These are phyloP conservation scores for Hydrozoanthus tunicans DNA, from an alignment of 64 coral and sea anemone species.

Conservation along the genomic window DNA sequence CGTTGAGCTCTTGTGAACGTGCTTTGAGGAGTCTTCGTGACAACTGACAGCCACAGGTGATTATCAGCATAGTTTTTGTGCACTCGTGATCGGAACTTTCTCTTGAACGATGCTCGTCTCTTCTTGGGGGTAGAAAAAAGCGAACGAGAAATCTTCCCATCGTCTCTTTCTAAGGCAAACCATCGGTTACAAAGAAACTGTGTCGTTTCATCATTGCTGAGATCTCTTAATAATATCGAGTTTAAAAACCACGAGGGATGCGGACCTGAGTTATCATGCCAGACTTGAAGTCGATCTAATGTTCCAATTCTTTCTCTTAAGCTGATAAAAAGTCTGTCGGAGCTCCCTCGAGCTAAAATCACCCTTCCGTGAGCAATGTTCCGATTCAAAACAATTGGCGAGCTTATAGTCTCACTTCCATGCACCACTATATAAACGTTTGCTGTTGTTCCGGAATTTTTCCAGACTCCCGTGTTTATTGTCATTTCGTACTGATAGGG, in stretches of 20 bases:
- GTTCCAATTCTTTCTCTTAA: not conserved
- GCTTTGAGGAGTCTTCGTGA: constrained; percentile 74
- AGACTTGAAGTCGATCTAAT: constrained; percentile 7
- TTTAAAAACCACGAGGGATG: constrained; percentile 38
- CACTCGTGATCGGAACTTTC: not conserved
- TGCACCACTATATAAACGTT: constrained; percentile 42
- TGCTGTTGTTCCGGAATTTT: constrained; percentile 40
- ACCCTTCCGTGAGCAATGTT: constrained; percentile 25
- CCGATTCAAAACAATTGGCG: constrained; percentile 19
- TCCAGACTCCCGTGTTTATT: constrained; percentile 47
- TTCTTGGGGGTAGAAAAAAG: not conserved
- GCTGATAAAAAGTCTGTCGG: constrained; percentile 31
- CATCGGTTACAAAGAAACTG: constrained; percentile 38
- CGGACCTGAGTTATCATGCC: constrained; percentile 34
- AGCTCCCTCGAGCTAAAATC: constrained; percentile 26
- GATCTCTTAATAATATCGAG: constrained; percentile 33
- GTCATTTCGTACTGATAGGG: constrained; percentile 11
- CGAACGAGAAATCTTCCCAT: constrained; percentile 36
- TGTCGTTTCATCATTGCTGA: not conserved
- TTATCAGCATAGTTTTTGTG: constrained; percentile 41
- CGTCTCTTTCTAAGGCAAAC: constrained; percentile 19
- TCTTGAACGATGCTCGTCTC: not conserved
- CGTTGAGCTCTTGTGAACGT: constrained; percentile 78
- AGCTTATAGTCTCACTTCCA: constrained; percentile 14
- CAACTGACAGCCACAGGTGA: constrained; percentile 81